Base-by-base conservation (phyloP, 2,797 vertebrate species). In the Lycodopsis pacificus region DNA sequence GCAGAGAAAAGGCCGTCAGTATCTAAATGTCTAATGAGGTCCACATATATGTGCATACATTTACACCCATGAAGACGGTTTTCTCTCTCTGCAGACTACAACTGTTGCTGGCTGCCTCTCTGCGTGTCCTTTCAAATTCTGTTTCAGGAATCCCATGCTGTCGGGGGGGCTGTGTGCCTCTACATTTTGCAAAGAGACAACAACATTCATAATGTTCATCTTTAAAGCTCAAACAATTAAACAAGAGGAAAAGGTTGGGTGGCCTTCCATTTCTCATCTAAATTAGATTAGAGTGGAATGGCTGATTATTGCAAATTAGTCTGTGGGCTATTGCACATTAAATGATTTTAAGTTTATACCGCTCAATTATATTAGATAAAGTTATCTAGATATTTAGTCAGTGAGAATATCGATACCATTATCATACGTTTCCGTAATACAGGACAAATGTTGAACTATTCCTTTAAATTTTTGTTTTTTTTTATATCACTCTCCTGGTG, bases 21-120 rank as follows among this genome's bases (percentile, higher is more conserved):
- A 65, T 83, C 48, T 76, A 46, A 80, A 67, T 65, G 62, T 81
- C 64, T 77, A 84, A 89, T 87, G 70, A 88, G 67, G 22, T 63
- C 81, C 36, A 62, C 8, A 66, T 36, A 80, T 53, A 78, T 69
- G 51, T 75, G 59, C 76, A 80, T 71, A 68, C 17, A 75, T 80
- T 76, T 73, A 75, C 44, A 62, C 53, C 17, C 20, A 1, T n/a
- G 17, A 57, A 20, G 51, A 36, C 48, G 8, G n/a, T 32, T 46
- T 64, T 32, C 5, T 40, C 67, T 44, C 22, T 42, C 46, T 64
- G 4, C 17, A 25, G 7, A 64, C 15, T 22, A 34, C 63, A 63
- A 66, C 32, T 53, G 19, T 20, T 38, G 5, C 17, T 71, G 59
- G 62, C 54, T 69, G 62, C 40, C 65, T 58, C 51, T 65, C 9